Evolutionary conservation across 2,888 invertebrate genomes (phyloP).

Genomic region (Himalopsyche kuldschensis): DNA sequence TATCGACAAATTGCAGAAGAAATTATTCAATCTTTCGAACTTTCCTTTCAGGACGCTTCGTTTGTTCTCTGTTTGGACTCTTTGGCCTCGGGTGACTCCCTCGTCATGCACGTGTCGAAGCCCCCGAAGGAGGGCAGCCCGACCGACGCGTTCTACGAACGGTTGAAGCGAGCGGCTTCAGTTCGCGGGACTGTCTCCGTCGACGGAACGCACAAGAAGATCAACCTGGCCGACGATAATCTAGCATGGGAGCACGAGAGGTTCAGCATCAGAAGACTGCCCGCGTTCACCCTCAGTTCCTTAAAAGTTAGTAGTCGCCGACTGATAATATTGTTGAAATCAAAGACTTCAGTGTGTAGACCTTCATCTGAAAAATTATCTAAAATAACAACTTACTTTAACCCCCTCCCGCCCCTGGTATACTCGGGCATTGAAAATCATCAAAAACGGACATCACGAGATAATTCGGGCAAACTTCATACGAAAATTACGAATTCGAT

Average conservation of each 20-base stretch:
- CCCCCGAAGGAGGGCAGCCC: constrained; percentile 86
- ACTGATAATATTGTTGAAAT: too few species aligned
- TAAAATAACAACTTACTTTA: too few species aligned
- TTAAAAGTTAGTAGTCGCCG: constrained; percentile 57
- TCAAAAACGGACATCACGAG: too few species aligned
- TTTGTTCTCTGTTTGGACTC: constrained; percentile 91
- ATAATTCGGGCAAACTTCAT: too few species aligned
- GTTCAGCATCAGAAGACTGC: constrained; percentile 87
- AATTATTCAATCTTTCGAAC: not conserved
- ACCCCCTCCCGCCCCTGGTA: too few species aligned
- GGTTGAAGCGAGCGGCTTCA: constrained; percentile 61
- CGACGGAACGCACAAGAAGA: constrained; percentile 89
- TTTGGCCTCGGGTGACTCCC: constrained; percentile 64
- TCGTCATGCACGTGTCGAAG: constrained; percentile 94
- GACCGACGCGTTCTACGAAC: constrained; percentile 67
- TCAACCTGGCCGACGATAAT: constrained; percentile 89
- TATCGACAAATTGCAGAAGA: not conserved
- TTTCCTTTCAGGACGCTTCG: constrained; percentile 73
- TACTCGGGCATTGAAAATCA: too few species aligned
- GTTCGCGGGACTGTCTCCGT: constrained; percentile 51
- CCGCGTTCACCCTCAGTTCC: constrained; percentile 89
- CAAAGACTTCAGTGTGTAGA: too few species aligned
- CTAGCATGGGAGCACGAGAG: constrained; percentile 97
- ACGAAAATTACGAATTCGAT: too few species aligned
- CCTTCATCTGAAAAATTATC: too few species aligned